Conservation (phyloP, 2,113 vertebrate species). For the Dolichotis patagonum region DNA sequence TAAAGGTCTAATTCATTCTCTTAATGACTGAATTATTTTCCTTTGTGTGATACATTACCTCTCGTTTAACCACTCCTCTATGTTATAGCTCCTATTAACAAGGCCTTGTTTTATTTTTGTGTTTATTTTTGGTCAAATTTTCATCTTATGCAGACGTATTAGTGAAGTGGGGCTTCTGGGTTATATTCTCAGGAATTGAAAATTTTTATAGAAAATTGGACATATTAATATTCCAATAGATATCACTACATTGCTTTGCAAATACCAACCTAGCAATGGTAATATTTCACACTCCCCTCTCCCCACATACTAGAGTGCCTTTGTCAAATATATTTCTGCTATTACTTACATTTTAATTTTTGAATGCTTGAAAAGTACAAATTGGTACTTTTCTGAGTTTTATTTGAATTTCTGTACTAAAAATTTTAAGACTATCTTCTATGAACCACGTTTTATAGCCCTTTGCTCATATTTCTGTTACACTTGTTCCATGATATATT, state of each 20-base stretch:
- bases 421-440: not conserved
- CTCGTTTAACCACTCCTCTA: not conserved
- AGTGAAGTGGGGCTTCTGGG: not conserved
- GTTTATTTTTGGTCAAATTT: not conserved
- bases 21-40: not conserved
- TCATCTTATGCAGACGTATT: not conserved
- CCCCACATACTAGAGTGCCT: not conserved
- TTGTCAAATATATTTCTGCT: not conserved
- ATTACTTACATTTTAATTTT: slow-evolving; percentile 7
- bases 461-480: not conserved
- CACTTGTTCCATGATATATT: not conserved
- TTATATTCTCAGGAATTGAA: not conserved
- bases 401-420: not conserved
- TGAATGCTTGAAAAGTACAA: not conserved
- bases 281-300: not conserved
- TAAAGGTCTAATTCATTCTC: not conserved
- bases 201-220: not conserved
- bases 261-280: not conserved
- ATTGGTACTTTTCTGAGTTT: not conserved
- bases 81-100: not conserved
- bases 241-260: not conserved
- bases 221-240: not conserved
- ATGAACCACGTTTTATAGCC: not conserved
- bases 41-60: not conserved
- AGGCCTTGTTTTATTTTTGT: not conserved